A percentile compares a stretch with the other conserved stretches of the same genome.
Conservation (phyloP, 2,888 invertebrate species). For the Nymphalis polychloros region DNA sequence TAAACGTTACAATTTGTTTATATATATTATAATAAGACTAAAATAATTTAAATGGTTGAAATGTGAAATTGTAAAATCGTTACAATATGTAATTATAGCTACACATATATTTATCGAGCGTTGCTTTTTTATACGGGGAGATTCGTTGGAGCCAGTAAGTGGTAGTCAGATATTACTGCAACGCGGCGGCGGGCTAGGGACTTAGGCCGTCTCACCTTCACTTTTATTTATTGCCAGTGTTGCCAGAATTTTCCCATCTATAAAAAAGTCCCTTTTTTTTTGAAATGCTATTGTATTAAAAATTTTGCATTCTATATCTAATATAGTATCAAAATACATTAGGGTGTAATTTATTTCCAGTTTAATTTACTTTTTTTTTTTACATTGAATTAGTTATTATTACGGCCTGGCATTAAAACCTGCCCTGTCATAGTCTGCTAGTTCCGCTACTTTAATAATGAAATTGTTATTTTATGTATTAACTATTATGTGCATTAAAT, state of each 20-base stretch:
- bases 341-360: neutral
- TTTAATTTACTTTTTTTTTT: neutral
- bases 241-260: too few species aligned
- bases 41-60: conserved; percentile 19
- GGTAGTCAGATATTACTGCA: conserved; percentile 18
- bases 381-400: neutral
- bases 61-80: conserved; percentile 24
- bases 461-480: conserved; percentile 10
- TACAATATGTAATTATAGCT: conserved; percentile 29
- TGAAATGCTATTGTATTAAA: too few species aligned
- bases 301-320: too few species aligned
- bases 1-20: conserved; percentile 29
- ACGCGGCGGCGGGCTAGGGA: conserved; percentile 7
- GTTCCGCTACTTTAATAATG: neutral
- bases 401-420: neutral
- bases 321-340: neutral
- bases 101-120: conserved; percentile 28
- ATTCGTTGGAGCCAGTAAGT: conserved; percentile 37
- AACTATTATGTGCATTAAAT: conserved; percentile 12
- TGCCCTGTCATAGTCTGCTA: conserved; percentile 4
- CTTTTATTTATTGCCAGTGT: neutral
- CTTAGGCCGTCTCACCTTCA: neutral
- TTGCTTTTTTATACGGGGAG: conserved; percentile 29
- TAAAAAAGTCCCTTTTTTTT: too few species aligned
- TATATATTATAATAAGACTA: conserved; percentile 16